Percentiles rank a stretch among this genome's conserved stretches.
Conservation (phyloP, 2,113 vertebrate genomes). For the Helogale parvula region DNA sequence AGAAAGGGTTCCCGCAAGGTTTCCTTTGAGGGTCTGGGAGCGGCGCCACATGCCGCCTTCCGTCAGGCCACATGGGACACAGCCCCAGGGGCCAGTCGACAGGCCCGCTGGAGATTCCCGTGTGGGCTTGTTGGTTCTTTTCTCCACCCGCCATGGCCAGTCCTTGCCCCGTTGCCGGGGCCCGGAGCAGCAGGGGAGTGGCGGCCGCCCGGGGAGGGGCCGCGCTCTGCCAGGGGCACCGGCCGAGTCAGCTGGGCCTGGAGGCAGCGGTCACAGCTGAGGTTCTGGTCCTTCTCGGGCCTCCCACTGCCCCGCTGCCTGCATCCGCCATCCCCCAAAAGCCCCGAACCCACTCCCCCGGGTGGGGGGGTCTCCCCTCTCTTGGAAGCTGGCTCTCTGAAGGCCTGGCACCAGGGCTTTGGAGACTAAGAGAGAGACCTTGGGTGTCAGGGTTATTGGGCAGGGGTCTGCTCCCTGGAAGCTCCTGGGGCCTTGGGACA, state of each 20-base stretch:
- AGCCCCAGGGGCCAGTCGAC: neutral
- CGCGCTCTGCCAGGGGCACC: neutral
- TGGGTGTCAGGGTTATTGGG: neutral
- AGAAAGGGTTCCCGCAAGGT: too few relatives aligned
- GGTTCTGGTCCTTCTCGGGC: neutral
- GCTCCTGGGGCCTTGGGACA: neutral
- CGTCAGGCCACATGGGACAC: accelerated
- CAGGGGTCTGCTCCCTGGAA: neutral
- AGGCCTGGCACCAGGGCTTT: neutral
- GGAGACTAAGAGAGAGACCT: neutral
- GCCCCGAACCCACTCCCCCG: accelerated
- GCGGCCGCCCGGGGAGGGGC: neutral
- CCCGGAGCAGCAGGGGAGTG: neutral
- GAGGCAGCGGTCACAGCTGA: neutral
- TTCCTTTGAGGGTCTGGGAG: neutral
- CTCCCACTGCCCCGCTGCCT: too few relatives aligned
- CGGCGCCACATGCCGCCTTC: neutral
- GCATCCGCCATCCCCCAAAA: too few relatives aligned
- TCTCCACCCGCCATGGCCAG: neutral
- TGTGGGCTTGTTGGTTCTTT: neutral
- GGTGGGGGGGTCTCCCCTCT: neutral
- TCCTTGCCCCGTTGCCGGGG: accelerated
- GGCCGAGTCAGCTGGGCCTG: too few relatives aligned
- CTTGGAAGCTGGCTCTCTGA: neutral
- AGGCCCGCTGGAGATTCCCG: too few relatives aligned